Conservation (phyloP, 2,113 vertebrate genomes). For the Grantiella picta region DNA sequence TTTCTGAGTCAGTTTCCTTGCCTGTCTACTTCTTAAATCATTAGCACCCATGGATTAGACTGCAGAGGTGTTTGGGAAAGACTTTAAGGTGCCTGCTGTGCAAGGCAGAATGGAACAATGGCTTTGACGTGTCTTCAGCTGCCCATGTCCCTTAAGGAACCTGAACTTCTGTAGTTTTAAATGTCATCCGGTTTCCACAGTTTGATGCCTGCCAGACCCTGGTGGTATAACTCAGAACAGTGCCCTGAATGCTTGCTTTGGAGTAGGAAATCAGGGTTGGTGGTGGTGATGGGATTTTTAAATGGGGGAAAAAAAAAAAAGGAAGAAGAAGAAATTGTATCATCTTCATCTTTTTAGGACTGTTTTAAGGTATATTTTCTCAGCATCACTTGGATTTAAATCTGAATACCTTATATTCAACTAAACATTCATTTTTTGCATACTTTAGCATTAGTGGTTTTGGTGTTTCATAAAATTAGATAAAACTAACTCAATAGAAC, state of each 20-base stretch:
- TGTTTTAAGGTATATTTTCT: neutral
- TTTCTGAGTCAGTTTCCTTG: neutral
- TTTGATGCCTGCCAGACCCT: neutral
- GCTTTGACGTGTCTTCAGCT: neutral
- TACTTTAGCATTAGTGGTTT: neutral
- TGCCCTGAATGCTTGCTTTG: neutral
- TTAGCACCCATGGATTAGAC: neutral
- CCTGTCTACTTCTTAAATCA: neutral
- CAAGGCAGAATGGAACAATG: neutral
- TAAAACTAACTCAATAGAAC: neutral
- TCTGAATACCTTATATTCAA: neutral
- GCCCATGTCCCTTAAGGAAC: neutral
- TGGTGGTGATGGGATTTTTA: neutral
- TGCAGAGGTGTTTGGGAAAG: neutral
- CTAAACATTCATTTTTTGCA: neutral
- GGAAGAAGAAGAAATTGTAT: neutral
- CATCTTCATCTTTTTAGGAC: neutral
- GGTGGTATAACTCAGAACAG: neutral
- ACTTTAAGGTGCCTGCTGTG: neutral
- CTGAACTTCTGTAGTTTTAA: neutral
- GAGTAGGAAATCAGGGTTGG: neutral
- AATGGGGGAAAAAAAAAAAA: neutral
- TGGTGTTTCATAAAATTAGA: neutral
- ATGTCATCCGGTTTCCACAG: neutral
- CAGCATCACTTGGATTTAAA: neutral